Evolutionary conservation across 2,797 vertebrate species (phyloP).

Genomic region (Lacerta agilis): DNA sequence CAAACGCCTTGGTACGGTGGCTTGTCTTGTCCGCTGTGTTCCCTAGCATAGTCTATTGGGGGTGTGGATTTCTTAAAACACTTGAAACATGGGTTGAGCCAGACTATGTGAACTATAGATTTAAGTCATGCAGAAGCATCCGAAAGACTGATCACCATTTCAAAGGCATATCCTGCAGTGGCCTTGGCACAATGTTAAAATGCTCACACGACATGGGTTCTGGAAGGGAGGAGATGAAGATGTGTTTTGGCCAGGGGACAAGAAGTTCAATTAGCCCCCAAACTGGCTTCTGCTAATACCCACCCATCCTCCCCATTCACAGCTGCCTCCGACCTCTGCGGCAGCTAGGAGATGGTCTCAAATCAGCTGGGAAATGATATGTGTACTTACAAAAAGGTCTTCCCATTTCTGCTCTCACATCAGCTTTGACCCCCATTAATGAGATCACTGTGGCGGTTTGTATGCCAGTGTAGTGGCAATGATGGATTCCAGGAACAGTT

Average conservation of each 20-base stretch:
- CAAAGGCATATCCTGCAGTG: no score
- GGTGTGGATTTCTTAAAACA: not conserved
- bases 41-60: not conserved
- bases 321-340: not conserved
- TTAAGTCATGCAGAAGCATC: not conserved
- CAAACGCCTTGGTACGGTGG: no score
- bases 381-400: not conserved
- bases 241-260: not conserved
- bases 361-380: not conserved
- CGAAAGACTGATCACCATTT: not conserved
- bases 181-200: not conserved
- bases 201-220: not conserved
- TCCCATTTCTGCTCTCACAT: not conserved
- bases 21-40: not conserved
- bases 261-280: not conserved
- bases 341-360: not conserved
- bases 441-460: not conserved
- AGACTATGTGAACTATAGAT: not conserved
- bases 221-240: not conserved
- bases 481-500: not conserved
- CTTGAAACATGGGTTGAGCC: not conserved
- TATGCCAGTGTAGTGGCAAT: not conserved
- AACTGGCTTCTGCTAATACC: not conserved
- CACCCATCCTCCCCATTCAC: not conserved
- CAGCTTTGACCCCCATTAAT: not conserved